Base-by-base conservation (phyloP, 2,888 invertebrate genomes). In the Pogonocherus hispidulus region DNA sequence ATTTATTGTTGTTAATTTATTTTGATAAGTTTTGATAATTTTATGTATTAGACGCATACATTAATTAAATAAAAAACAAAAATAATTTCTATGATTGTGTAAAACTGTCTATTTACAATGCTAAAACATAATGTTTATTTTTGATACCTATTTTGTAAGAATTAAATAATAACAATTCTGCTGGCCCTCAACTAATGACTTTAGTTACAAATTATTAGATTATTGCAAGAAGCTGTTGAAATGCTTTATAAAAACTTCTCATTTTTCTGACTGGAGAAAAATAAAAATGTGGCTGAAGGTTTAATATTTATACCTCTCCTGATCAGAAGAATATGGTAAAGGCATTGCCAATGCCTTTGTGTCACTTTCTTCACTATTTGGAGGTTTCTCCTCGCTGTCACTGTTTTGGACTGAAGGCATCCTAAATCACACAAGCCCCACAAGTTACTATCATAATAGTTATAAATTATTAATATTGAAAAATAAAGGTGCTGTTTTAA, bases 291-390 rank as follows among this genome's bases (percentile, higher is more conserved):
- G 59, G 59, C 62, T 62, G 62, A 51, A 56, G 35, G 37, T 19
- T 59, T 37, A 51, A 35, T 62, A 22, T 62, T 49, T 62, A 72
- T 84, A 84, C 84, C 84, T 84, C 78, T 82, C 82, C 75, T 77
- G 71, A 75, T 83, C 80, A 70, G 82, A 77, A 55, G 82, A 80
- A 70, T 78, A 80, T 64, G 82, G 81, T 72, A 82, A 74, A 70
- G 82, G 75, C 54, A 79, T 71, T 59, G 78, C 79, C 72, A 80
- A 63, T 60, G 80, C 78, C 75, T 82, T 84, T 59, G 78, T 83
- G 66, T 81, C 82, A 73, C 81, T 83, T 52, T 80, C 80, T 70
- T 82, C 82, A 63, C 81, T 83, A 71, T 77, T 54, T 44, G 79
- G 77, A 55, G 75, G 78, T 72, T 82, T 83, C 63, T 82, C 81